These are phyloP conservation scores for Rhagoletis pomonella DNA, from an alignment of 1,140 invertebrate species.

Conservation along the genomic window DNA sequence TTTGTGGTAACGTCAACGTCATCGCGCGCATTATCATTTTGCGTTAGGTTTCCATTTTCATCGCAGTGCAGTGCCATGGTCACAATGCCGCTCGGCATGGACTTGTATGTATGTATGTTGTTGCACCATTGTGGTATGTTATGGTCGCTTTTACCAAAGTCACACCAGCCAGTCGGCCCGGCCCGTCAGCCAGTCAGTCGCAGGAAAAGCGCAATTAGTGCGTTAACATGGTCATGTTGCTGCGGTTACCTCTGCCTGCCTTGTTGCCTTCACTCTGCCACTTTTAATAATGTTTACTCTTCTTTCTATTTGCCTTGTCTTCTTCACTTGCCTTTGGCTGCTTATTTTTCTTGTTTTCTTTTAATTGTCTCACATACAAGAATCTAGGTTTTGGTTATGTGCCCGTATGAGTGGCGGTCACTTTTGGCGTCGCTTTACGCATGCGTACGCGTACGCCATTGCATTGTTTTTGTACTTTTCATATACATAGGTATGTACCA, in stretches of 20 bases:
- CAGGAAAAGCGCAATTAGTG: slow-evolving; percentile 54
- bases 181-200: not conserved
- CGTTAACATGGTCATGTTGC: slow-evolving; percentile 47
- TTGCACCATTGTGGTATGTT: too few relatives aligned
- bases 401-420: not conserved
- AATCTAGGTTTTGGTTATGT: not conserved
- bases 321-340: slow-evolving; percentile 9
- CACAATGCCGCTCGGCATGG: not conserved
- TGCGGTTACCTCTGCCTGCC: not conserved
- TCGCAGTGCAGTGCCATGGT: not conserved
- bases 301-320: not conserved
- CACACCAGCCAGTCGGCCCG: not conserved
- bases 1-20: not conserved
- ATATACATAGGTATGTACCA: not conserved
- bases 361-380: not conserved
- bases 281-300: not conserved
- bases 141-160: slow-evolving; percentile 26
- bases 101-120: not conserved
- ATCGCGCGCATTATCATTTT: not conserved
- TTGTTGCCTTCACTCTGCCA: not conserved
- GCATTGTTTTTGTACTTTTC: not conserved
- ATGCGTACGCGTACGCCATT: not conserved
- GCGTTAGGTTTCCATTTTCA: slow-evolving; percentile 21
- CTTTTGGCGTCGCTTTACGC: not conserved
- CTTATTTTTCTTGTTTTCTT: not conserved